Conservation (phyloP, 1,140 invertebrate species). For the Atta texana region DNA sequence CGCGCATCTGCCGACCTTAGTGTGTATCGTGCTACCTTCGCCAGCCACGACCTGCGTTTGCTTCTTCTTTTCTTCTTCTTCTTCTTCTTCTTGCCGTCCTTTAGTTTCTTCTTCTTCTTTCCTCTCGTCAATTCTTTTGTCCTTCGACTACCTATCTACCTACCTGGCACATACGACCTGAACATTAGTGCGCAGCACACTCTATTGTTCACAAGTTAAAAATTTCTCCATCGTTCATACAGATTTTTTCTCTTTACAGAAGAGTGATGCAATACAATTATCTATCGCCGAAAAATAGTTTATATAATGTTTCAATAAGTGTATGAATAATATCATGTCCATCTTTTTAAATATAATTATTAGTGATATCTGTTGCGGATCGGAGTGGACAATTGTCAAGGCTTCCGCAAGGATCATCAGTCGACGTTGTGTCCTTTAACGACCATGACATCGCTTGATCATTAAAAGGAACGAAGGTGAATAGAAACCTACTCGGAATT, state of each 20-base stretch:
- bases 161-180: background rate
- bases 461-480: background rate
- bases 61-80: conserved; percentile 51
- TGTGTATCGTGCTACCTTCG: conserved; percentile 61
- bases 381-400: background rate
- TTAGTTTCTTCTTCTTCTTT: conserved; percentile 38
- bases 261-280: background rate
- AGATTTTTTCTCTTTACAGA: background rate
- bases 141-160: background rate
- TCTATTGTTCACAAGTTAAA: conserved; percentile 37
- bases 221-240: background rate
- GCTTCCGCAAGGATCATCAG: background rate
- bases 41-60: conserved; percentile 50
- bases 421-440: conserved; percentile 16
- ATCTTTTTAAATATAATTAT: background rate
- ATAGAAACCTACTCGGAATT: conserved; percentile 34
- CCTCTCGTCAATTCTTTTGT: background rate
- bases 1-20: conserved; percentile 72
- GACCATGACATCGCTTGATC: background rate
- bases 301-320: background rate
- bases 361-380: background rate
- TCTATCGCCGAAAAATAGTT: background rate
- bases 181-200: conserved; percentile 7
- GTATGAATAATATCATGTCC: background rate
- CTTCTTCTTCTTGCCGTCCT: conserved; percentile 38